phyloP scores from a whole-genome alignment of 2,113 vertebrate genomes.

The Cebidichthys violaceus region DNA sequence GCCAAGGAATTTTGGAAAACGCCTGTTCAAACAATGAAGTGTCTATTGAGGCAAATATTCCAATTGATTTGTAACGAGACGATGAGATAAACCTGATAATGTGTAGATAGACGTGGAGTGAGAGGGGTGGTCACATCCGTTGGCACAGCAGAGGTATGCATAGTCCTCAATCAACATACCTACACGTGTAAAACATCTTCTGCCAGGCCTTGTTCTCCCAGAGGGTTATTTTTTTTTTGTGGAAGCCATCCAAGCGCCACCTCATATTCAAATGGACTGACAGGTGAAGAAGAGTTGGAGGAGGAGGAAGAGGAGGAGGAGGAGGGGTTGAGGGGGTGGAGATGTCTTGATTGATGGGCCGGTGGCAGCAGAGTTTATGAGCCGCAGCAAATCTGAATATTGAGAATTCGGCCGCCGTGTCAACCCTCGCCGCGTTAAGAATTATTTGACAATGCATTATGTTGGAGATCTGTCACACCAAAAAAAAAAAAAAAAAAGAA shows the following conservation, averaged over 20 bases:
- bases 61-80: slow-evolving; percentile 50
- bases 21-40: slow-evolving; percentile 59
- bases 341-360: slow-evolving; percentile 82
- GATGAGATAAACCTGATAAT: slow-evolving; percentile 9
- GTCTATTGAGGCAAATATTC: slow-evolving; percentile 32
- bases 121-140: slow-evolving; percentile 42
- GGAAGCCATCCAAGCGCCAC: slow-evolving; percentile 74
- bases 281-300: slow-evolving; percentile 66
- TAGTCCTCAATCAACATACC: slow-evolving; percentile 72
- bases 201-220: slow-evolving; percentile 68
- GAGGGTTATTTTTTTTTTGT: slow-evolving; percentile 71
- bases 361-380: slow-evolving; percentile 75
- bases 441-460: slow-evolving; percentile 85
- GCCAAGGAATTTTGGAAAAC: slow-evolving; percentile 54
- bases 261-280: slow-evolving; percentile 79
- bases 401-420: slow-evolving; percentile 76
- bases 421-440: slow-evolving; percentile 82
- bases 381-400: slow-evolving; percentile 86
- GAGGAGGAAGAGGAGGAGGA: neutral
- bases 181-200: slow-evolving; percentile 67
- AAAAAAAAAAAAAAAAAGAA: no score
- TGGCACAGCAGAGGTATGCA: slow-evolving; percentile 52
- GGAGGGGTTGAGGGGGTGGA: slow-evolving; percentile 5
- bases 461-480: slow-evolving; percentile 81
- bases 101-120: slow-evolving; percentile 45